Conservation (phyloP, 1,140 invertebrate genomes). For the Dinothrombium tinctorium region DNA sequence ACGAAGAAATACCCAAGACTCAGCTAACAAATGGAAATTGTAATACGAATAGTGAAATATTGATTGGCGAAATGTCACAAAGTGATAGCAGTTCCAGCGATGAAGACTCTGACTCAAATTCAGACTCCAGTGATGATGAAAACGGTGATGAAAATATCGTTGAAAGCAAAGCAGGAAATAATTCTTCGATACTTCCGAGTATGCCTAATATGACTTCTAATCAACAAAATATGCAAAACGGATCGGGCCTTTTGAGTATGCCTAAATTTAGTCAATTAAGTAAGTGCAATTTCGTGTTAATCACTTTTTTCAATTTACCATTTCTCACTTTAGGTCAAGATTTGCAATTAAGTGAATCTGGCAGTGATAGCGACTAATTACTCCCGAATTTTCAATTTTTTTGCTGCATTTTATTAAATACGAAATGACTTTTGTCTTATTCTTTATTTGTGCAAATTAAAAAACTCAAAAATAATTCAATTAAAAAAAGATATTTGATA, state of each 20-base stretch:
- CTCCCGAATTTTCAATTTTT: too few species aligned
- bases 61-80: too few species aligned
- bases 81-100: not conserved
- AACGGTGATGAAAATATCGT: slow-evolving; percentile 13
- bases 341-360: slow-evolving; percentile 47
- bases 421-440: too few species aligned
- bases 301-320: slow-evolving; percentile 6
- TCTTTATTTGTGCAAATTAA: too few species aligned
- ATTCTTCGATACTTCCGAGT: not conserved
- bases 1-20: too few species aligned
- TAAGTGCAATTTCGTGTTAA: slow-evolving; percentile 10
- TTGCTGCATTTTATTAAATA: too few species aligned
- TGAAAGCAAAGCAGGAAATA: slow-evolving; percentile 3
- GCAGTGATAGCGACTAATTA: slow-evolving; percentile 31
- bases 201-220: not conserved
- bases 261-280: slow-evolving; percentile 16
- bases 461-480: too few species aligned
- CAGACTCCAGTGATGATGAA: slow-evolving; percentile 22
- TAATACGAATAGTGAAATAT: too few species aligned
- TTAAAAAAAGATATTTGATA: too few species aligned
- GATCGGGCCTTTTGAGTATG: too few species aligned
- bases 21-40: too few species aligned
- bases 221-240: too few species aligned
- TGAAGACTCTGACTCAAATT: slow-evolving; percentile 16
- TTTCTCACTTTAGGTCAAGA: slow-evolving; percentile 31